A percentile compares a stretch with the other conserved stretches of the same genome.
These are phyloP conservation scores for Calliphora vicina DNA, from an alignment of 1,140 invertebrate genomes.

Conservation along the genomic window DNA sequence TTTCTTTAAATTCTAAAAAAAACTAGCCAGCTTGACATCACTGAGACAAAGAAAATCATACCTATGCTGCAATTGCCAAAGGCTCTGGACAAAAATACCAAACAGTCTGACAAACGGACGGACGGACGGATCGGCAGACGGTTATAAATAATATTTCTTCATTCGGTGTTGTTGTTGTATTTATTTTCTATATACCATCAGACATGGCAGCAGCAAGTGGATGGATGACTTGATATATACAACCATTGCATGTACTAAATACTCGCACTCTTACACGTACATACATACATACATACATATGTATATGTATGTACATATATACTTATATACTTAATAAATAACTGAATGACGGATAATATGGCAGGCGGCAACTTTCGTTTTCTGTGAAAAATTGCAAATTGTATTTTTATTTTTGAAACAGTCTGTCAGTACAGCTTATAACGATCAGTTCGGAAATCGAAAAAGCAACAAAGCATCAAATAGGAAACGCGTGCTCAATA, in stretches of 20 bases:
- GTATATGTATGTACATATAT: no score
- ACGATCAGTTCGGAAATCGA: neutral
- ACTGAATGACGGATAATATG: neutral
- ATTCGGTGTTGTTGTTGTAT: neutral
- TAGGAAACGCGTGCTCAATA: constrained; percentile 15
- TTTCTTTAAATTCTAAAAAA: no score
- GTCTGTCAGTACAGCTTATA: constrained; percentile 11
- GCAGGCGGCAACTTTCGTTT: constrained; percentile 4
- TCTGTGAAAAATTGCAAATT: neutral
- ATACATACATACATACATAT: no score
- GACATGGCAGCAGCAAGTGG: neutral
- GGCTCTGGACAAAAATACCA: neutral
- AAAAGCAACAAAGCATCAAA: neutral
- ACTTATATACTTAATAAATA: neutral
- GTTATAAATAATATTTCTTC: neutral
- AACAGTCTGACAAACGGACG: neutral
- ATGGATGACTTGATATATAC: neutral
- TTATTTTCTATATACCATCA: neutral
- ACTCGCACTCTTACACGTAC: neutral
- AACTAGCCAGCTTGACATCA: neutral
- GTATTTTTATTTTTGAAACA: neutral
- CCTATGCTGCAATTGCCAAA: neutral
- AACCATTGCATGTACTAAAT: neutral
- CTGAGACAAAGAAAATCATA: neutral
- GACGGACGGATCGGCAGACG: neutral